Conservation (phyloP, 2,888 invertebrate genomes). For the Eugnorisma glareosa region DNA sequence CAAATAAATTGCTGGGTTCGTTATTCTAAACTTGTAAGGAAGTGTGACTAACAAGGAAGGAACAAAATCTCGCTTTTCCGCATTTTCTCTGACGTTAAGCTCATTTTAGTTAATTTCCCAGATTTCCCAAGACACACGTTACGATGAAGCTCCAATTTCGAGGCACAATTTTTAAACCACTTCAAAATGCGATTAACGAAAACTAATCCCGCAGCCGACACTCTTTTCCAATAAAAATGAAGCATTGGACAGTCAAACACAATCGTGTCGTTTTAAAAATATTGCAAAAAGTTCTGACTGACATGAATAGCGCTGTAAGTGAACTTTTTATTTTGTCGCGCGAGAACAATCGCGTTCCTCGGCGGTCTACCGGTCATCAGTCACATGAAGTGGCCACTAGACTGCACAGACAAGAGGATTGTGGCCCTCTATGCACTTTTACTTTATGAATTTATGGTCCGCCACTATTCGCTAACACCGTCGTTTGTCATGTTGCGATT, state of each 20-base stretch:
- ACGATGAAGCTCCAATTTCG: slow-evolving; percentile 46
- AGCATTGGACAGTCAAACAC: slow-evolving; percentile 37
- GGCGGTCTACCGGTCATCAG: slow-evolving; percentile 75
- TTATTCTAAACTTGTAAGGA: not conserved
- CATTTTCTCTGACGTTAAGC: slow-evolving; percentile 23
- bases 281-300: slow-evolving; percentile 41
- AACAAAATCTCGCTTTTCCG: slow-evolving; percentile 8
- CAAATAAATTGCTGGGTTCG: slow-evolving; percentile 1
- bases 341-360: slow-evolving; percentile 76
- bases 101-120: slow-evolving; percentile 44
- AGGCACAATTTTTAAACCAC: slow-evolving; percentile 39
- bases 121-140: slow-evolving; percentile 58
- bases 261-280: slow-evolving; percentile 47
- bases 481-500: slow-evolving; percentile 78
- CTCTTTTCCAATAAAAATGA: slow-evolving; percentile 40
- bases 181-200: slow-evolving; percentile 47
- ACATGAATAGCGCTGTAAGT: slow-evolving; percentile 55
- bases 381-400: slow-evolving; percentile 81
- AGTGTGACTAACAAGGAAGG: slow-evolving; percentile 27
- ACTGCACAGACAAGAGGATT: slow-evolving; percentile 76
- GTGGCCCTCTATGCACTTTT: slow-evolving; percentile 82
- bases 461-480: slow-evolving; percentile 78
- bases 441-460: slow-evolving; percentile 80
- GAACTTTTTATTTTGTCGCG: slow-evolving; percentile 64
- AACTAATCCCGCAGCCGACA: slow-evolving; percentile 25